A percentile compares a stretch with the other conserved stretches of the same genome.
Evolutionary conservation across 2,888 invertebrate species (phyloP).

Genomic region (Cheilosia soror): DNA sequence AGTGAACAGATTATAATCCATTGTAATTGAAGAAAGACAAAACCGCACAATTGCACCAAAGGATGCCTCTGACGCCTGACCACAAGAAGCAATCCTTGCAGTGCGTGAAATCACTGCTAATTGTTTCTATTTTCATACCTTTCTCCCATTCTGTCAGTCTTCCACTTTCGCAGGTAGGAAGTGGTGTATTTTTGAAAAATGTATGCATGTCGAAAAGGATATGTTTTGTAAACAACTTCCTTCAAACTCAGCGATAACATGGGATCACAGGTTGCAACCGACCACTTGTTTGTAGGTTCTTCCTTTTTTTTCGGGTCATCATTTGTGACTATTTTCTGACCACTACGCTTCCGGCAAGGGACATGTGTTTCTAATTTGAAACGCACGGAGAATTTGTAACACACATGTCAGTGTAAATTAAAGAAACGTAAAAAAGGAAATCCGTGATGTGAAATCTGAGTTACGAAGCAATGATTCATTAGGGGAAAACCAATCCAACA

Average conservation of each 20-base stretch:
- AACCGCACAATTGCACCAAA: slow-evolving; percentile 66
- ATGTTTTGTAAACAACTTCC: slow-evolving; percentile 73
- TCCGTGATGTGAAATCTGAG: slow-evolving; percentile 68
- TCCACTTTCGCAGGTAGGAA: slow-evolving; percentile 54
- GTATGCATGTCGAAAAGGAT: slow-evolving; percentile 48
- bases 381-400: slow-evolving; percentile 74
- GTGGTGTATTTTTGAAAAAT: slow-evolving; percentile 20
- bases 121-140: slow-evolving; percentile 42
- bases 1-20: slow-evolving; percentile 19
- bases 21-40: slow-evolving; percentile 34
- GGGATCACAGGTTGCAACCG: slow-evolving; percentile 65
- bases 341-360: slow-evolving; percentile 70
- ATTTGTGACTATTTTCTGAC: slow-evolving; percentile 72
- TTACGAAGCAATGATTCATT: slow-evolving; percentile 51
- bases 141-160: slow-evolving; percentile 17
- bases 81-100: slow-evolving; percentile 61
- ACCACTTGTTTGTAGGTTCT: slow-evolving; percentile 60
- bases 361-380: slow-evolving; percentile 74
- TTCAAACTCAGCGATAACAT: slow-evolving; percentile 21
- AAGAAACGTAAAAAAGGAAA: slow-evolving; percentile 30
- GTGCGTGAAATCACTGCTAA: slow-evolving; percentile 74
- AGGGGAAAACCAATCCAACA: slow-evolving; percentile 44
- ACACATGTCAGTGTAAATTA: slow-evolving; percentile 54
- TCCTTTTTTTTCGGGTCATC: slow-evolving; percentile 46
- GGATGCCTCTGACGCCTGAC: slow-evolving; percentile 48